Evolutionary conservation across 2,113 vertebrate genomes (phyloP).

Genomic region (Alaudala cheleensis): DNA sequence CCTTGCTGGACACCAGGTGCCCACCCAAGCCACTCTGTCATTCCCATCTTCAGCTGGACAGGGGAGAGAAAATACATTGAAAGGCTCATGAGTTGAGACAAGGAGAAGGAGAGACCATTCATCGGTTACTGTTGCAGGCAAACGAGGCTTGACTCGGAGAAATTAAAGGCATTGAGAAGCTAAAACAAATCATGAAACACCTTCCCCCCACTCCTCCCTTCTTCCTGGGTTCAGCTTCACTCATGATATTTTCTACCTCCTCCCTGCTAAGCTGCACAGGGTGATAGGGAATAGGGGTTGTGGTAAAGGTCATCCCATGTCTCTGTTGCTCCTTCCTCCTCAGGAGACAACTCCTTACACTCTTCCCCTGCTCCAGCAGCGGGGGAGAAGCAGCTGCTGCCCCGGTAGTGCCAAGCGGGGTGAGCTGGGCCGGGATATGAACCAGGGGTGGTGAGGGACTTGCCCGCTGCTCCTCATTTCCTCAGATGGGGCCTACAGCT

Average conservation of each 20-base stretch:
- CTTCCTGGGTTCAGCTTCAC: background rate
- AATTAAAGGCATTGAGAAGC: background rate
- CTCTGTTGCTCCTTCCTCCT: background rate
- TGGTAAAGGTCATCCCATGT: background rate
- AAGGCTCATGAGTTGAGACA: background rate
- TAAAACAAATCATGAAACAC: background rate
- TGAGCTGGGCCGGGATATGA: background rate
- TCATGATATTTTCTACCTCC: background rate
- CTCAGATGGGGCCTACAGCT: background rate
- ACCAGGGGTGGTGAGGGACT: background rate
- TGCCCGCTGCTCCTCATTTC: background rate
- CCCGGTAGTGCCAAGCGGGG: background rate
- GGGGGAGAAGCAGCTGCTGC: background rate
- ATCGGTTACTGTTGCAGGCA: background rate
- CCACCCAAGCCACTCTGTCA: background rate
- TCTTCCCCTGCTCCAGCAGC: background rate
- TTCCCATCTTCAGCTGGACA: background rate
- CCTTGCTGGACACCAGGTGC: background rate
- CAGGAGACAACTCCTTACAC: background rate
- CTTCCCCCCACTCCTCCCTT: background rate
- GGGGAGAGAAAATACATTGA: background rate
- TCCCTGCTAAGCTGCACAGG: background rate
- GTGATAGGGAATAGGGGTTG: background rate
- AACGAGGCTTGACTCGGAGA: background rate
- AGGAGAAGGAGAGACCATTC: background rate